These are phyloP conservation scores for Augochlora pura DNA, from an alignment of 1,140 invertebrate species.

Conservation along the genomic window DNA sequence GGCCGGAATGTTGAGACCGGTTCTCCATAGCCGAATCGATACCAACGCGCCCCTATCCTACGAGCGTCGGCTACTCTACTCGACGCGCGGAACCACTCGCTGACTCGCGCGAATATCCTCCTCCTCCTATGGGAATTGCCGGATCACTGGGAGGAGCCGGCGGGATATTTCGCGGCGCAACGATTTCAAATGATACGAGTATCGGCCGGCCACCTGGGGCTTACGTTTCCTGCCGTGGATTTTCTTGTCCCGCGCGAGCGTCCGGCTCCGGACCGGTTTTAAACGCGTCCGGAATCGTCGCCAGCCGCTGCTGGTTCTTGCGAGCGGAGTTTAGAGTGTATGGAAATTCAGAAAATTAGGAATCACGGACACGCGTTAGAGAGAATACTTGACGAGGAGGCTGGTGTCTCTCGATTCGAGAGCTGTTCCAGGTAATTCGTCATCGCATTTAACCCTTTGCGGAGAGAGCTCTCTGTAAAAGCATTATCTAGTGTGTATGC, in stretches of 20 bases:
- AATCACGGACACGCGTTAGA: too few species aligned
- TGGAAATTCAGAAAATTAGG: too few species aligned
- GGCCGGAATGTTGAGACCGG: conserved; percentile 66
- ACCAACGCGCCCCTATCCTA: conserved; percentile 44
- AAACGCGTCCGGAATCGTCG: too few species aligned
- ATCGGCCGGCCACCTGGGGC: conserved; percentile 33
- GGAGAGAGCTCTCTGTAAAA: too few species aligned
- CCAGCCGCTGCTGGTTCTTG: too few species aligned
- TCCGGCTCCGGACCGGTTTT: not conserved
- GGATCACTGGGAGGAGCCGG: not conserved
- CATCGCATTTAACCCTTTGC: too few species aligned
- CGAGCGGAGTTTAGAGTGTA: too few species aligned
- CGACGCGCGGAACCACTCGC: conserved; percentile 45
- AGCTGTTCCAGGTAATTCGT: too few species aligned
- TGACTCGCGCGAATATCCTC: conserved; percentile 43
- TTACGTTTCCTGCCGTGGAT: not conserved
- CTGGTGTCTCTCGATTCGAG: too few species aligned
- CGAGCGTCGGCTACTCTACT: conserved; percentile 41
- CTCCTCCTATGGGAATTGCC: conserved; percentile 1
- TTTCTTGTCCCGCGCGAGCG: not conserved
- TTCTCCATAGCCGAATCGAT: conserved; percentile 67
- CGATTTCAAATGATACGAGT: conserved; percentile 38
- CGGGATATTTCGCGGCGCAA: conserved; percentile 32
- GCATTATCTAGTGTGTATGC: too few species aligned
- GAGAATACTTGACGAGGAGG: too few species aligned